These are phyloP conservation scores for Agrenia bidenticulata DNA, from an alignment of 2,888 invertebrate genomes.

Conservation along the genomic window DNA sequence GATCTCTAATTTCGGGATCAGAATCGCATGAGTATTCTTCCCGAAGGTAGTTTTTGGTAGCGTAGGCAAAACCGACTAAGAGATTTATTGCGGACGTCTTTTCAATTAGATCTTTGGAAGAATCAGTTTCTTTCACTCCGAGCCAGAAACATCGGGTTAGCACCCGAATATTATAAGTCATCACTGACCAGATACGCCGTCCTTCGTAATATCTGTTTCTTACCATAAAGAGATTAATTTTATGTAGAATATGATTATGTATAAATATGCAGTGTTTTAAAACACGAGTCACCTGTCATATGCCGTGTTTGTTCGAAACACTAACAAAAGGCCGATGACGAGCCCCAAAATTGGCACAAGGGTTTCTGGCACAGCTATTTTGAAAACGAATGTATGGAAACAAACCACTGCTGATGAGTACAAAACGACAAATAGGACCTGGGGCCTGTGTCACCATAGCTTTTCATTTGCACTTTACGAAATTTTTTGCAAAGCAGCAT, in stretches of 20 bases:
- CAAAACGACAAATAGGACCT: no score
- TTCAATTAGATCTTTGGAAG: slow-evolving; percentile 20
- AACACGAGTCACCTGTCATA: slow-evolving; percentile 33
- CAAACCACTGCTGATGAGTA: no score
- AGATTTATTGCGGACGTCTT: slow-evolving; percentile 33
- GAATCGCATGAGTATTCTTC: slow-evolving; percentile 33
- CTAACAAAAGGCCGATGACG: slow-evolving; percentile 39
- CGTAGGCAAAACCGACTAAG: slow-evolving; percentile 29
- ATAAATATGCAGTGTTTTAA: no score
- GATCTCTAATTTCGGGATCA: slow-evolving; percentile 10
- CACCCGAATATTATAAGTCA: slow-evolving; percentile 24
- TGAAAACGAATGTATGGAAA: no score
- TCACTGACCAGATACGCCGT: slow-evolving; percentile 23
- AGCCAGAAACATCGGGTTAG: slow-evolving; percentile 33
- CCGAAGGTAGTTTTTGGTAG: slow-evolving; percentile 35
- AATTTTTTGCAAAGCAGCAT: no score
- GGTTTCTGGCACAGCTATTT: no score
- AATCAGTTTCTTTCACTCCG: slow-evolving; percentile 26
- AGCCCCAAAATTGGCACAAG: slow-evolving; percentile 41
- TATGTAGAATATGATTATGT: no score
- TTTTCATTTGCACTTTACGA: no score
- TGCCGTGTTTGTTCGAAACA: slow-evolving; percentile 44
- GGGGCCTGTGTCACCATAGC: no score
- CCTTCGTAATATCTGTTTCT: slow-evolving; percentile 40
- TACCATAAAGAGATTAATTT: neutral